phyloP scores from a whole-genome alignment of 2,888 invertebrate species.

The Esperia sulphurella region DNA sequence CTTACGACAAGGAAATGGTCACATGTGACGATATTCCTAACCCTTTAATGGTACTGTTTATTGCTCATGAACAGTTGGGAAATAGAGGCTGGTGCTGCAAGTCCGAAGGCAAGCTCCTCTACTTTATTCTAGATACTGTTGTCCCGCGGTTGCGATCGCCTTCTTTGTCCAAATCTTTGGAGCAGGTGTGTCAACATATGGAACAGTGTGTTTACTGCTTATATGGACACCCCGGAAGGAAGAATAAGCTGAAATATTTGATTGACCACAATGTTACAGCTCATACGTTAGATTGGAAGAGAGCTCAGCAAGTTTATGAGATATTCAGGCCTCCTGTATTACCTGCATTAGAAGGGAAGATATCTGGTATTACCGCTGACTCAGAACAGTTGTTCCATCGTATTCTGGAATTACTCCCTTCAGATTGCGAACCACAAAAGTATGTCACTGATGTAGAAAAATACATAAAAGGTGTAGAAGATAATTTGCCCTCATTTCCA shows the following conservation, averaged over 20 bases:
- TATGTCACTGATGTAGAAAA: slow-evolving; percentile 81
- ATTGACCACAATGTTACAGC: slow-evolving; percentile 87
- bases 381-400: slow-evolving; percentile 86
- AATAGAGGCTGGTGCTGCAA: slow-evolving; percentile 87
- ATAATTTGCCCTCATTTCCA: slow-evolving; percentile 75
- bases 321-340: slow-evolving; percentile 88
- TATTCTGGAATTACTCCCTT: slow-evolving; percentile 84
- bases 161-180: slow-evolving; percentile 80
- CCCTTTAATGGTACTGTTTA: slow-evolving; percentile 87
- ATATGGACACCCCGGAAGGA: slow-evolving; percentile 89
- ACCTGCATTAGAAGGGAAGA: slow-evolving; percentile 89
- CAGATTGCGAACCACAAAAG: slow-evolving; percentile 82
- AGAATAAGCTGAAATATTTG: slow-evolving; percentile 79
- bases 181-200: slow-evolving; percentile 86
- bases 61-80: slow-evolving; percentile 91
- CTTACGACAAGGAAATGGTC: slow-evolving; percentile 54
- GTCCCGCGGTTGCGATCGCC: slow-evolving; percentile 84
- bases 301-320: slow-evolving; percentile 87
- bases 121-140: slow-evolving; percentile 87
- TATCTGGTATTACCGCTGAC: slow-evolving; percentile 89
- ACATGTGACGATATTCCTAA: slow-evolving; percentile 82
- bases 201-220: slow-evolving; percentile 92
- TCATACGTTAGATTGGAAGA: slow-evolving; percentile 84
- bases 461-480: slow-evolving; percentile 82
- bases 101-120: slow-evolving; percentile 87